Percentiles rank a stretch among this genome's conserved stretches.
These are phyloP conservation scores for Andricus curvator DNA, from an alignment of 2,888 invertebrate species.

Conservation along the genomic window DNA sequence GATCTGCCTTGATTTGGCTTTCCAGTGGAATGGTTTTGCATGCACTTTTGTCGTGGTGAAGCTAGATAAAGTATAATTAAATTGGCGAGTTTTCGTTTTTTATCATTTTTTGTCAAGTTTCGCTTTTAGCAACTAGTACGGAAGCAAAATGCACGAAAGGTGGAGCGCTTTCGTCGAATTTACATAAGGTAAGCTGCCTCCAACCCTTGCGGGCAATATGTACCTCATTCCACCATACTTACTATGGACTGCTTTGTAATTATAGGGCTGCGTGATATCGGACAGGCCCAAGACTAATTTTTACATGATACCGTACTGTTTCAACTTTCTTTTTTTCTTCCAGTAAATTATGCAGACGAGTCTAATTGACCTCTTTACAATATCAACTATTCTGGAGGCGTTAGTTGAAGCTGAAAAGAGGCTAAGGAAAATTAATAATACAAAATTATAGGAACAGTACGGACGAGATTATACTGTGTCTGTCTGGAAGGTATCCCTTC, in stretches of 20 bases:
- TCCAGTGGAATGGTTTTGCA: slow-evolving; percentile 24
- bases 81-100: slow-evolving; percentile 44
- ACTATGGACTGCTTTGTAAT: slow-evolving; percentile 48
- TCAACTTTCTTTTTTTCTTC: not conserved
- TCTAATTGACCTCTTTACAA: not conserved
- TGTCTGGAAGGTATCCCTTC: too few relatives aligned
- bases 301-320: slow-evolving; percentile 42
- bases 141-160: slow-evolving; percentile 6
- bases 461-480: too few relatives aligned
- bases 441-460: too few relatives aligned
- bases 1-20: slow-evolving; percentile 12
- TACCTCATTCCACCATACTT: slow-evolving; percentile 11
- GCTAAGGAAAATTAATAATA: not conserved
- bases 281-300: slow-evolving; percentile 45
- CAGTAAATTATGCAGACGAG: not conserved
- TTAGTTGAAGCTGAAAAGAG: not conserved
- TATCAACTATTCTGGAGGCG: not conserved
- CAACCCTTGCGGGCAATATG: not conserved
- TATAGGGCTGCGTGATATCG: slow-evolving; percentile 48
- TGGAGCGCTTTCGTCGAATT: slow-evolving; percentile 37
- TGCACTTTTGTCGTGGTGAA: slow-evolving; percentile 9
- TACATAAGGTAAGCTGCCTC: slow-evolving; percentile 39
- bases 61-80: slow-evolving; percentile 44
- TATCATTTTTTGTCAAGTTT: not conserved
- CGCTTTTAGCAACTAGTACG: not conserved